Percentiles rank a stretch among this genome's conserved stretches.
Evolutionary conservation across 2,113 vertebrate species (phyloP).

Genomic region (Delphinapterus leucas): DNA sequence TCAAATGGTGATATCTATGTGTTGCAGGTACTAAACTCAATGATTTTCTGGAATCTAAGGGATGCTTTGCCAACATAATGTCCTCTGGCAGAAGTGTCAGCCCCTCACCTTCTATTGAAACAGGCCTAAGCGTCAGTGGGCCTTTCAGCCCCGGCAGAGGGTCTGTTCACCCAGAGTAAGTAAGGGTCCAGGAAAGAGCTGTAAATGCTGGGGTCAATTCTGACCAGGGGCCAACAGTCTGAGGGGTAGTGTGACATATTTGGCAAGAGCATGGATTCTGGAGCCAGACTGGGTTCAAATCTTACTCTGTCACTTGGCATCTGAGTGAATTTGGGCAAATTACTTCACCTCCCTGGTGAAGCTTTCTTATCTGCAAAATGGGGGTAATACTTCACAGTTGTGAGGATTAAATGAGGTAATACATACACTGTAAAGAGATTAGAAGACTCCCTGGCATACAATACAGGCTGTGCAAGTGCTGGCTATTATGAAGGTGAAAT

Average conservation of each 20-base stretch:
- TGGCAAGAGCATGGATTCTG: background rate
- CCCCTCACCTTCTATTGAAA: background rate
- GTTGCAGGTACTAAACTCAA: constrained; percentile 26
- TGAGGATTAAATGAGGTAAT: background rate
- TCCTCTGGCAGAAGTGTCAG: background rate
- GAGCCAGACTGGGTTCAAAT: background rate
- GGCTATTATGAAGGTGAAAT: background rate
- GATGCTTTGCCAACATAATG: background rate
- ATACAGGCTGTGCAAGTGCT: background rate
- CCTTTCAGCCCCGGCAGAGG: background rate
- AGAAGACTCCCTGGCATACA: background rate
- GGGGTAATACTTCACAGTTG: background rate
- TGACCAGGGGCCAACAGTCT: background rate
- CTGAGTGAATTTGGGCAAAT: background rate
- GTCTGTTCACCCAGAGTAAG: constrained; percentile 30
- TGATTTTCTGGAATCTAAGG: background rate
- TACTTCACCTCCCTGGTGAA: background rate
- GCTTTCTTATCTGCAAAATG: background rate
- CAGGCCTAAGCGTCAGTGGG: background rate
- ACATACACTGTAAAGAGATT: background rate
- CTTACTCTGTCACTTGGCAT: background rate
- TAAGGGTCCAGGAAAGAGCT: background rate
- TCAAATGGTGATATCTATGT: background rate
- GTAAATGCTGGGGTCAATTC: background rate
- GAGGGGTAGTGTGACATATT: background rate